phyloP scores from a whole-genome alignment of 2,113 vertebrate species.

The Corynorhinus townsendii region DNA sequence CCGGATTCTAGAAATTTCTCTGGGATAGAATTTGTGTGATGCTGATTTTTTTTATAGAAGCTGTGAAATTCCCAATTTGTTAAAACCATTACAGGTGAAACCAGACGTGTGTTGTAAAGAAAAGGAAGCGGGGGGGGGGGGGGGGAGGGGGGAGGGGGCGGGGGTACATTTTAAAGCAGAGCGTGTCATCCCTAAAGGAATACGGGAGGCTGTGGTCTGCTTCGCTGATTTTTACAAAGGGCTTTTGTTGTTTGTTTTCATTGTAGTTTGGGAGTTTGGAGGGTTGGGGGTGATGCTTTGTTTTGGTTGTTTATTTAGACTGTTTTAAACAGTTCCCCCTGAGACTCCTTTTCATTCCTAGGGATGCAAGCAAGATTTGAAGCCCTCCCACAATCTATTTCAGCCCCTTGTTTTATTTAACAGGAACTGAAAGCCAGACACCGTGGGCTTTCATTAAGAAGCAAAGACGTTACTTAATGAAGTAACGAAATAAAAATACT shows the following conservation, averaged over 20 bases:
- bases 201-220: background rate
- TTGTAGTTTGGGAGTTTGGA: background rate
- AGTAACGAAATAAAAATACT: background rate
- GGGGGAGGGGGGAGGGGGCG: too few relatives aligned
- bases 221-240: background rate
- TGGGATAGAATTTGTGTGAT: background rate
- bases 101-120: background rate
- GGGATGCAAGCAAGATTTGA: background rate
- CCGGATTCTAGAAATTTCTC: slow-evolving; percentile 34
- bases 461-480: background rate
- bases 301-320: background rate
- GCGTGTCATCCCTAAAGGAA: background rate
- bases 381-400: background rate
- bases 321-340: background rate
- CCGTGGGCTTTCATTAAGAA: background rate
- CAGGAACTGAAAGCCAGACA: background rate
- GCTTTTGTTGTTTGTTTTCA: background rate
- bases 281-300: background rate
- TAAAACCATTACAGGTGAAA: background rate
- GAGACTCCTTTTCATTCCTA: background rate
- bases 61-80: background rate
- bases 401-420: background rate
- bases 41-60: background rate
- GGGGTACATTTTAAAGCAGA: background rate
- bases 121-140: too few relatives aligned